Evolutionary conservation across 2,888 invertebrate species (phyloP), one percentile per base, ranked within the genome.

Genomic region (Dryobotodes eremita): DNA sequence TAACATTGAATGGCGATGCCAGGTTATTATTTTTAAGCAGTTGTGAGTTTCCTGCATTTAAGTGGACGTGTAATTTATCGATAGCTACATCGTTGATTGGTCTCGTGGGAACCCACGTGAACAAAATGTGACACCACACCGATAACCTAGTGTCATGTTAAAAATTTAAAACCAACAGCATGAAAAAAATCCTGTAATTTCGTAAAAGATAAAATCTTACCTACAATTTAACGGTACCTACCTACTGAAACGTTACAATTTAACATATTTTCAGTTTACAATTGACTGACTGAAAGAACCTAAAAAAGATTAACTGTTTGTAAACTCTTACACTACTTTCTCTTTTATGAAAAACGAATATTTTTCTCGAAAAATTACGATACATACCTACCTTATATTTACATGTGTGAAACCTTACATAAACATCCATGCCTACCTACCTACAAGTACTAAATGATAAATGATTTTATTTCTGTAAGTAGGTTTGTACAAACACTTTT

Each of bases 81-180:
- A 36, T 8, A 53, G 4, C n/a, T 53, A n/a, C n/a, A n/a, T 53
- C 17, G 17, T 2, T 72, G n/a, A 53, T 53, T 80, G 15, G 42
- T 15, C 23, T 50, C 77, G 0, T 8, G 15, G 79, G 68, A 23
- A 53, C 42, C 2, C 11, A 80, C 20, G 50, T n/a, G 50, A 80
- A 8, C 15, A 2, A 15, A 46, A 7, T 71, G 42, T 31, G 50
- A 46, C n/a, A 46, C 20, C 10, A n/a, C 23, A 20, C 7, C 15
- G 50, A 70, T 59, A 59, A 53, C 2, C 13, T 17, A 5, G 2
- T 7, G 5, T 59, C 1, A 23, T 48, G 55, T 26, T 23, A 36
- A 55, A 36, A 64, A 36, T 20, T 7, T 36, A 17, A 79, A 36
- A 57, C 31, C 17, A 4, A 2, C 2, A 13, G 7, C 15, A 62